Base-by-base conservation (phyloP, 2,113 vertebrate genomes). In the Pygoscelis antarcticus region DNA sequence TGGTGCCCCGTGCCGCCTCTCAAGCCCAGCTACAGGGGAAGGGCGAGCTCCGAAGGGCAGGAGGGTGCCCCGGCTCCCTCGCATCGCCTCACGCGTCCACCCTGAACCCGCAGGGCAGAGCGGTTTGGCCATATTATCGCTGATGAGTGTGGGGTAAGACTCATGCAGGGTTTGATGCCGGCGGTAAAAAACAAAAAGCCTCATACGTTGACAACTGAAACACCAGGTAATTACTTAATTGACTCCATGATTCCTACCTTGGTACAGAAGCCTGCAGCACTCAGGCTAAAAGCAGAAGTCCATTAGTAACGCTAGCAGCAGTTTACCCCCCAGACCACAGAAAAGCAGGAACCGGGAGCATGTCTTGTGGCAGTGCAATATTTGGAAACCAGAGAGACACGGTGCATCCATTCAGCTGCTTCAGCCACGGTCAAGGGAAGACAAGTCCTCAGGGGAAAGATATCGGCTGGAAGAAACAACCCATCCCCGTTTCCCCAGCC, bases 161-260 rank as follows among this genome's bases (percentile, higher is more conserved):
- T 2, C 42, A 11, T 1, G n/a, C 4, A 15, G 60, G 58, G 64
- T 55, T 16, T 74, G 78, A 81, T 0, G 29, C 58, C n/a, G 34
- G 11, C 4, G 9, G 38, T 36, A 44, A 34, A 49, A 89, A 64
- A 4, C 58, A 87, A 74, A 84, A 30, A 64, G 40, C 52, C 60
- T 84, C 3, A 0, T 22, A 6, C 51, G 65, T 0, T 92, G 86
- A 47, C 79, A 82, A 18, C 82, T 30, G 44, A 77, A 84, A 61
- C 55, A n/a, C 19, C 44, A 55, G 94, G 89, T 94, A 95, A 94
- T 96, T 92, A 72, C 83, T 61, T 95, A 92, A 95, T 94, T 90
- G 92, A 55, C 25, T 78, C 44, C 16, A 10, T 46, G 65, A 34
- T 77, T 77, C 58, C 82, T 65, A 38, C 52, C 49, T n/a, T 20